Evolutionary conservation across 2,113 vertebrate species (phyloP).

Genomic region (Tachycineta bicolor): DNA sequence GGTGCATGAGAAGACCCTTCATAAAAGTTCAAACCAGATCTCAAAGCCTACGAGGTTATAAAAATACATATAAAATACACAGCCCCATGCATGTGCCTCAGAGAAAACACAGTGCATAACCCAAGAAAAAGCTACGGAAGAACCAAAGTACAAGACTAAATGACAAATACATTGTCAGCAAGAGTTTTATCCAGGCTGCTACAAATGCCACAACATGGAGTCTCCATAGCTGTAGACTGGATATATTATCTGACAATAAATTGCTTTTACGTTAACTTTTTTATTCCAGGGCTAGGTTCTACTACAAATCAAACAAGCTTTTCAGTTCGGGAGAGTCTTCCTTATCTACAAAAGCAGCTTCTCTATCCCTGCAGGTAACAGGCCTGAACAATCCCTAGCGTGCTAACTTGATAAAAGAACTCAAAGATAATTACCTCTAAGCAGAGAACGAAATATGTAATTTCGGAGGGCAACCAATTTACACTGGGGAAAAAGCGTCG

Average conservation of each 20-base stretch:
- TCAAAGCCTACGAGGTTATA: not conserved
- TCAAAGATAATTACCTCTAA: not conserved
- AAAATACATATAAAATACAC: not conserved
- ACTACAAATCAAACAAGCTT: not conserved
- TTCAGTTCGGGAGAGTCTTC: not conserved
- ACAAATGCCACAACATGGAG: not conserved
- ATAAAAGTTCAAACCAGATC: not conserved
- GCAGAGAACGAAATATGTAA: not conserved
- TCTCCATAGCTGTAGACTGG: not conserved
- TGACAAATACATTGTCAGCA: not conserved
- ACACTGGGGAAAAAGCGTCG: not conserved
- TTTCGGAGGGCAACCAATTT: not conserved
- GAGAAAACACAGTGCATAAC: not conserved
- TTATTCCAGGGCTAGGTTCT: not conserved
- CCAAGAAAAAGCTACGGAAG: not conserved
- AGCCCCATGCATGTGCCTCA: not conserved
- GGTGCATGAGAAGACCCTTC: not conserved
- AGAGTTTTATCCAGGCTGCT: not conserved
- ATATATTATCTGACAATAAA: not conserved
- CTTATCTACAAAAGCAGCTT: not conserved
- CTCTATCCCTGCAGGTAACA: not conserved
- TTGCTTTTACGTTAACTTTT: not conserved
- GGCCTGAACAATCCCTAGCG: not conserved
- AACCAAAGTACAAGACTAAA: not conserved
- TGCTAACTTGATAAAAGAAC: not conserved